A percentile compares a stretch with the other conserved stretches of the same genome.
Conservation (phyloP, 2,888 invertebrate species). For the Chesias legatella region DNA sequence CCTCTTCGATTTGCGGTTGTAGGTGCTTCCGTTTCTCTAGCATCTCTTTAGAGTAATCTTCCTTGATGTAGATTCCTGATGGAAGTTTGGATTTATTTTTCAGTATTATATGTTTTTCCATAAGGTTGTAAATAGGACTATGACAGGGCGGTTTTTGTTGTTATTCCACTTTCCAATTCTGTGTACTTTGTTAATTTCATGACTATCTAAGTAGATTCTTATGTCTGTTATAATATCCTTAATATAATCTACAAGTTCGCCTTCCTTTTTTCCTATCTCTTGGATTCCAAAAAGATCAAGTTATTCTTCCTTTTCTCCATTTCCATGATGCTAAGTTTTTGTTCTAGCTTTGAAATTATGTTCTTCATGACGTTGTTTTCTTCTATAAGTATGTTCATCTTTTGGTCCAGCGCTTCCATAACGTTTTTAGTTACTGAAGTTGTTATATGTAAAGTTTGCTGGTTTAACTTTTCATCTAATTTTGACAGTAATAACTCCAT, state of each 20-base stretch:
- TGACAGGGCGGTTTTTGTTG: no score
- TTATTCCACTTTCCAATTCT: no score
- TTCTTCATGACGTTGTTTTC: background rate
- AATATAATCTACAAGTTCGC: constrained; percentile 15
- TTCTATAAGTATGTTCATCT: background rate
- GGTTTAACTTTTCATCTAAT: background rate
- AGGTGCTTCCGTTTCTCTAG: constrained; percentile 9
- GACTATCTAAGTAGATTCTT: no score
- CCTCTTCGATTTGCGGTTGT: constrained; percentile 8
- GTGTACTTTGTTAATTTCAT: no score
- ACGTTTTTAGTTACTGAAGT: background rate
- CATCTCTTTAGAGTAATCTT: constrained; percentile 11
- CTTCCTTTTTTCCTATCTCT: constrained; percentile 17
- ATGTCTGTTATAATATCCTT: constrained; percentile 13
- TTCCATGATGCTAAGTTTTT: no score
- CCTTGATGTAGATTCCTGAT: constrained; percentile 5
- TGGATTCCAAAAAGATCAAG: constrained; percentile 21
- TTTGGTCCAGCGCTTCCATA: background rate
- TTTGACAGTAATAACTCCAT: background rate
- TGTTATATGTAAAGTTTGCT: background rate
- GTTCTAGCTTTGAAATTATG: background rate
- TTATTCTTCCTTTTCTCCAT: constrained; percentile 20
- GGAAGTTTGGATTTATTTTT: constrained; percentile 12
- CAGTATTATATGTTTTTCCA: constrained; percentile 17
- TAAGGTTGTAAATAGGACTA: constrained; percentile 4